Evolutionary conservation across 2,797 vertebrate genomes (phyloP).

Genomic region (Tolypeutes matacus): DNA sequence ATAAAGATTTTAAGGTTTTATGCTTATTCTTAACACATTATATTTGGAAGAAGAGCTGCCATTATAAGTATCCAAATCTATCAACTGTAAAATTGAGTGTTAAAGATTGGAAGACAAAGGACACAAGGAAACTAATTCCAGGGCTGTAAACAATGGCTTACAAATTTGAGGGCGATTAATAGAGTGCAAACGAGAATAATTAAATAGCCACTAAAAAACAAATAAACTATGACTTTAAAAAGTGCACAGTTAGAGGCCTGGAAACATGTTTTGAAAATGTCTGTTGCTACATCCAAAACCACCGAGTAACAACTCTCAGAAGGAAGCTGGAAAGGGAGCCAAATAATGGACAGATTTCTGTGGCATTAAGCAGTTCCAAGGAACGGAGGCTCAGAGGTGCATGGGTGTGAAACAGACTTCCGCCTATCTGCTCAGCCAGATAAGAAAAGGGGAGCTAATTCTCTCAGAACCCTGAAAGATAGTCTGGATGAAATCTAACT

Average conservation of each 20-base stretch:
- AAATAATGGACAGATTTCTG: constrained; percentile 61
- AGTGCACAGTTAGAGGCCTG: background rate
- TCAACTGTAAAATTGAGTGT: constrained; percentile 16
- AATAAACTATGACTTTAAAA: constrained; percentile 32
- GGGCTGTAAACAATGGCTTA: constrained; percentile 16
- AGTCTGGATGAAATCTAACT: background rate
- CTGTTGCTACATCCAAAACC: constrained; percentile 9
- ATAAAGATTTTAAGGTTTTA: constrained; percentile 17
- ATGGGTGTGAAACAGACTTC: constrained; percentile 34
- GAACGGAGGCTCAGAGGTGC: background rate
- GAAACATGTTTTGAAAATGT: background rate
- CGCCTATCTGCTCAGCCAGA: constrained; percentile 16
- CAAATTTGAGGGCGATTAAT: background rate
- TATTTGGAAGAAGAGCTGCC: constrained; percentile 7
- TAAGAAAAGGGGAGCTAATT: constrained; percentile 10
- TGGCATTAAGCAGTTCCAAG: background rate
- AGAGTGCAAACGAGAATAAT: constrained; percentile 8
- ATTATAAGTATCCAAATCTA: constrained; percentile 37
- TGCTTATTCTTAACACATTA: constrained; percentile 45
- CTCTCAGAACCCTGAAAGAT: background rate
- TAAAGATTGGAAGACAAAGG: constrained; percentile 54
- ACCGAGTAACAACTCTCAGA: constrained; percentile 34
- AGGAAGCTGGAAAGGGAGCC: constrained; percentile 67
- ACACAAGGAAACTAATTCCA: constrained; percentile 38
- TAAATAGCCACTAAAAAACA: constrained; percentile 47